These are phyloP conservation scores for Perca flavescens DNA, from an alignment of 2,113 vertebrate species.

Conservation along the genomic window DNA sequence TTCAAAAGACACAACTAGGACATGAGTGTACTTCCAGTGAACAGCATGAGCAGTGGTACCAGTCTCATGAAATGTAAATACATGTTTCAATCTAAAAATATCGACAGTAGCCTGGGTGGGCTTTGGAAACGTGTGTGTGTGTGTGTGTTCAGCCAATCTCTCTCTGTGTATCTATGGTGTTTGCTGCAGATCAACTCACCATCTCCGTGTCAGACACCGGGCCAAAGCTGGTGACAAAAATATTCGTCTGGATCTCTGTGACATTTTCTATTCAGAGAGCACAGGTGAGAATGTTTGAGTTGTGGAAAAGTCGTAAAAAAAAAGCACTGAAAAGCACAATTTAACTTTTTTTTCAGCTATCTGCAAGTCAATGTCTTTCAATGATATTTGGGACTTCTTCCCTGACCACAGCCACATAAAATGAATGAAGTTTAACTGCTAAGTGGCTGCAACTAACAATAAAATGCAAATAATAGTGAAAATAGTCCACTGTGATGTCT, in stretches of 20 bases:
- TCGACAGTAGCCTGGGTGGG: not conserved
- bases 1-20: conserved; percentile 39
- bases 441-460: too few relatives aligned
- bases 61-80: conserved; percentile 47
- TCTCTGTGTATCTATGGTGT: conserved; percentile 9
- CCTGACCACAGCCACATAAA: not conserved
- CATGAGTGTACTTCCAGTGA: conserved; percentile 18
- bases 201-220: conserved; percentile 83
- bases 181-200: conserved; percentile 71
- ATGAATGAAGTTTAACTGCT: not conserved
- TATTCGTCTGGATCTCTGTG: conserved; percentile 81
- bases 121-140: not conserved
- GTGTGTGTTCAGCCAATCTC: conserved; percentile 10
- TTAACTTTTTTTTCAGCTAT: not conserved
- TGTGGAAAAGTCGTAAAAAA: not conserved
- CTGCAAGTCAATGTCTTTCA: not conserved
- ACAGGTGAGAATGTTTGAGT: not conserved
- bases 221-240: conserved; percentile 83
- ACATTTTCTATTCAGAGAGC: conserved; percentile 76
- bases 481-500: too few relatives aligned
- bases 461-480: not conserved
- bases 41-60: not conserved
- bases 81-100: conserved; percentile 37
- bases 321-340: not conserved
- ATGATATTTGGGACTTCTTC: not conserved